Percentiles rank a stretch among this genome's conserved stretches.
Evolutionary conservation across 2,113 vertebrate genomes (phyloP).

Genomic region (Callospermophilus lateralis): DNA sequence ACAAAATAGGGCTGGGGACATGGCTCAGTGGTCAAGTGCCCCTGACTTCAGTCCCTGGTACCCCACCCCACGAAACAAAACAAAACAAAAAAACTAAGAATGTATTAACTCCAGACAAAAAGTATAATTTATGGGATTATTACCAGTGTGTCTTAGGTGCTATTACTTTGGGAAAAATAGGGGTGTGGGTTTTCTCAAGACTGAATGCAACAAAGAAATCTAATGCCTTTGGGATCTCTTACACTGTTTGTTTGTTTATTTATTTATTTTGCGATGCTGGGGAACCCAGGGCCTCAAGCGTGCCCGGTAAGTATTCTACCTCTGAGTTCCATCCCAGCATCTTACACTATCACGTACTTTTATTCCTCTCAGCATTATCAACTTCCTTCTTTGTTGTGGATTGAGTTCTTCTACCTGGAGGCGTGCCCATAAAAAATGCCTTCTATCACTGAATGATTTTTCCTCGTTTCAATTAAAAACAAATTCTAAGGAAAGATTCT

Average conservation of each 20-base stretch:
- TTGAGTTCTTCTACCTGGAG: neutral
- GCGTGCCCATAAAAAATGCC: neutral
- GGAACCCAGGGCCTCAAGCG: too few relatives aligned
- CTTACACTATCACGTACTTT: neutral
- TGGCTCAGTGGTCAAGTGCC: too few relatives aligned
- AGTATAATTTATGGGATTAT: neutral
- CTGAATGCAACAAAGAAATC: neutral
- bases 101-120: neutral
- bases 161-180: neutral
- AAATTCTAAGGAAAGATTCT: neutral
- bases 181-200: neutral
- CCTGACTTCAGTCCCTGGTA: too few relatives aligned
- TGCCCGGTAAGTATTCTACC: too few relatives aligned
- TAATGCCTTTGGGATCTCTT: neutral
- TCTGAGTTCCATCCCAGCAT: neutral
- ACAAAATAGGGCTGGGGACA: too few relatives aligned
- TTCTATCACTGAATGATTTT: neutral
- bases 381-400: neutral
- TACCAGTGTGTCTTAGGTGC: neutral
- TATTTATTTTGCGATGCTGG: neutral
- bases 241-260: neutral
- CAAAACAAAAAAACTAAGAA: neutral
- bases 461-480: neutral
- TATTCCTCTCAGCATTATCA: neutral
- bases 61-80: too few relatives aligned